Base-by-base conservation (phyloP, 2,888 invertebrate genomes). In the Ornithoptera priamus region DNA sequence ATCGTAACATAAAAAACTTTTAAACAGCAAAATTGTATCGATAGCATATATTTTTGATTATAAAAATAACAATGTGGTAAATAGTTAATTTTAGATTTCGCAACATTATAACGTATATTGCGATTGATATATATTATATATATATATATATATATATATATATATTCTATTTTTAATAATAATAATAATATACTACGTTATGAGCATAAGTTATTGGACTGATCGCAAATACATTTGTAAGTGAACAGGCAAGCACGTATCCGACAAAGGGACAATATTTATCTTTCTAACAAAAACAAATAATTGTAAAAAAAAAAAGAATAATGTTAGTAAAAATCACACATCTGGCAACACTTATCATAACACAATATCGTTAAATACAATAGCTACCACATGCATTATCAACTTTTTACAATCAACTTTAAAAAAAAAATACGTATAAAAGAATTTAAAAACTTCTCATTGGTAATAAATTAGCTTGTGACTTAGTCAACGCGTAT, bases 381-480 rank as follows among this genome's bases (percentile, higher is more conserved):
- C 78, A 79, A 10, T 83, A 84, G 79, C 77, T 84, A 82, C 81
- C 80, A 81, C 75, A 79, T 86, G 80, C 83, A 84, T 84, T 85
- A 85, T 86, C 84, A 84, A 84, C 83, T 85, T 85, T 88, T 81
- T 85, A 88, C 84, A 87, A 80, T 83, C 79, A 82, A 82, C 84
- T 88, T 84, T 86, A 88, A 85, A 87, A 88, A 87, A 85, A 72
- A 69, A 73, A 70, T 67, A 58, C 69, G 46, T 64, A 80, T 85
- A 85, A 88, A 87, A 85, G 82, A 87, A 85, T 87, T 90, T 85
- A 89, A 90, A 90, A 92, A 90, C 88, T 87, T 86, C 85, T 92
- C 92, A 92, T 92, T 92, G 92, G 92, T 91, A 92, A 92, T 92
- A 91, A 92, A 90, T 92, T 92, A 92, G 89, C 84, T 89, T 82